phyloP scores from a whole-genome alignment of 2,113 vertebrate genomes.

The Lates calcarifer region DNA sequence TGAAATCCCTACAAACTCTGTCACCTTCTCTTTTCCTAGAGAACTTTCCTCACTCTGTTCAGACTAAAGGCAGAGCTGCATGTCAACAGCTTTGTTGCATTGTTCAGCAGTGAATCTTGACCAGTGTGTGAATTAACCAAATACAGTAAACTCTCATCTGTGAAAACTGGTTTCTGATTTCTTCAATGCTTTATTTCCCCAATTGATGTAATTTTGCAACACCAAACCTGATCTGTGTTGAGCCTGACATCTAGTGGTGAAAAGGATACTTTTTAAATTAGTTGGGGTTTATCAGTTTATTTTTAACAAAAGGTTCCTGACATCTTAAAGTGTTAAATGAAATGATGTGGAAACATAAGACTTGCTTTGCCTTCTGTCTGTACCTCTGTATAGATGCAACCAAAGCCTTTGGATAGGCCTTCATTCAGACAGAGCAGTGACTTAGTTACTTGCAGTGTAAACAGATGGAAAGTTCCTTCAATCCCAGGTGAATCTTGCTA shows the following conservation, averaged over 20 bases:
- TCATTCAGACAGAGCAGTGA: background rate
- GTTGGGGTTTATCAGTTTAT: background rate
- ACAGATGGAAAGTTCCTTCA: background rate
- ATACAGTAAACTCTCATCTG: too few species aligned
- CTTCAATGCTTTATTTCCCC: background rate
- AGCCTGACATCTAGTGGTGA: slow-evolving; percentile 5
- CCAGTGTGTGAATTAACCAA: too few species aligned
- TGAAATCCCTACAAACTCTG: background rate
- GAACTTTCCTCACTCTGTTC: background rate
- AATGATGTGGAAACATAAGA: background rate
- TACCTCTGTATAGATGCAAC: background rate
- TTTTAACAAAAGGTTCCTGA: background rate
- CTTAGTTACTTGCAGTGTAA: background rate
- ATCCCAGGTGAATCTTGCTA: background rate
- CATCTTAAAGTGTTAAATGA: background rate
- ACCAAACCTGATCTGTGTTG: background rate
- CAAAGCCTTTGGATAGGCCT: background rate
- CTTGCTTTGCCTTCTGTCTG: background rate
- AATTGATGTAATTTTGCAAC: background rate
- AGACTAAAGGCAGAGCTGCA: background rate
- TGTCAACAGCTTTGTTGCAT: background rate
- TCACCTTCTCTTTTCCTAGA: background rate
- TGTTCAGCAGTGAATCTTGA: background rate
- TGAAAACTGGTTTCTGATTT: background rate
- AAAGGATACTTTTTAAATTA: background rate